A percentile compares a stretch with the other conserved stretches of the same genome.
These are phyloP conservation scores for Rapana venosa DNA, from an alignment of 2,888 invertebrate genomes.

Conservation along the genomic window DNA sequence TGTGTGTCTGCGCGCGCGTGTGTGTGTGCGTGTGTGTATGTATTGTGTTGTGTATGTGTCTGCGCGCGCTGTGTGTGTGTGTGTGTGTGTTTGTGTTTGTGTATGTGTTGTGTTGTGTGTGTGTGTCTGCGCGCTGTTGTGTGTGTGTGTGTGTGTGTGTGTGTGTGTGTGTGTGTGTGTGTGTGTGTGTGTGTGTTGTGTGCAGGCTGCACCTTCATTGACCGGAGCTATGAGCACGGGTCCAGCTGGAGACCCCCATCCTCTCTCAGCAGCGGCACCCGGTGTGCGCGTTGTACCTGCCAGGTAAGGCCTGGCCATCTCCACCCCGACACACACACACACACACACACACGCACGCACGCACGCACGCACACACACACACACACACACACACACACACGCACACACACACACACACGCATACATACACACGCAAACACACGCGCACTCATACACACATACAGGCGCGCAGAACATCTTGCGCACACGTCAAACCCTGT, in stretches of 20 bases:
- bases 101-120: constrained; percentile 12
- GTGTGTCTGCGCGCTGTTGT: too few relatives aligned
- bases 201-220: constrained; percentile 38
- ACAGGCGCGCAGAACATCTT: too few relatives aligned
- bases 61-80: not conserved
- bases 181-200: constrained; percentile 7
- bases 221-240: constrained; percentile 83
- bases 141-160: constrained; percentile 19
- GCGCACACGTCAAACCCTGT: too few relatives aligned
- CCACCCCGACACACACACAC: too few relatives aligned
- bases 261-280: constrained; percentile 90
- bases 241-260: constrained; percentile 93
- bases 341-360: too few relatives aligned
- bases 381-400: too few relatives aligned
- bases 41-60: not conserved
- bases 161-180: not conserved
- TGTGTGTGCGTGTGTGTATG: constrained; percentile 5
- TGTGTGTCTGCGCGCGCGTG: not conserved
- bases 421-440: too few relatives aligned
- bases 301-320: constrained; percentile 81
- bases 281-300: constrained; percentile 94
- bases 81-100: too few relatives aligned
- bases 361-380: too few relatives aligned
- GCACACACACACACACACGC: too few relatives aligned
- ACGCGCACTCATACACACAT: too few relatives aligned